phyloP scores from a whole-genome alignment of 2,797 vertebrate species.

The Hydrocynus forskahlii region DNA sequence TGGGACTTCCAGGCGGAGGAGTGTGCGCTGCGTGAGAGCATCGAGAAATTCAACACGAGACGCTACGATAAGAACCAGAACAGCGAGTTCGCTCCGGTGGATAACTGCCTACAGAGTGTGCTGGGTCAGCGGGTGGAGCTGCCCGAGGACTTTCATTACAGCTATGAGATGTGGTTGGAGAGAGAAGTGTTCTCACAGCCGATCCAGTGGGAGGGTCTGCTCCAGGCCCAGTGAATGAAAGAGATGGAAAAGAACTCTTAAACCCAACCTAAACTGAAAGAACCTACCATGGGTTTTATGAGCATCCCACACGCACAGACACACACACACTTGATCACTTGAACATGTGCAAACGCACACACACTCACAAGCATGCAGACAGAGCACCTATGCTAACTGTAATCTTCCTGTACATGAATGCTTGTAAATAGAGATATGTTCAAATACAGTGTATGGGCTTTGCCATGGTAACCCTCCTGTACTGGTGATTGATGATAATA shows the following conservation, averaged over 20 bases:
- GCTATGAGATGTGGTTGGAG: constrained; percentile 97
- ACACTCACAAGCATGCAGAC: constrained; percentile 18
- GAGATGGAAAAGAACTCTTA: not conserved
- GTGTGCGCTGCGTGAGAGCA: constrained; percentile 91
- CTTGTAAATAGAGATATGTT: constrained; percentile 46
- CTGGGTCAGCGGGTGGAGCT: constrained; percentile 90
- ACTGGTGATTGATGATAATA: not conserved
- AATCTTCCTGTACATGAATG: constrained; percentile 36
- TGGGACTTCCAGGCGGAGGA: constrained; percentile 99
- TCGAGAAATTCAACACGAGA: constrained; percentile 93
- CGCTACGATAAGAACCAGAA: constrained; percentile 87
- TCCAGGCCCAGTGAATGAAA: constrained; percentile 73
- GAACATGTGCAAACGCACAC: no score
- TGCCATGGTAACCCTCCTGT: not conserved
- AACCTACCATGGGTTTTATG: not conserved
- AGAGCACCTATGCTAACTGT: constrained; percentile 3
- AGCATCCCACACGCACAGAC: constrained; percentile 22
- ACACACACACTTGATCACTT: constrained; percentile 6
- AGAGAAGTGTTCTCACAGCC: constrained; percentile 96
- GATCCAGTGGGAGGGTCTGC: constrained; percentile 94
- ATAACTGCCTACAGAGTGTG: constrained; percentile 97
- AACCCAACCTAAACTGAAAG: not conserved
- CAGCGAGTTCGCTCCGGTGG: constrained; percentile 89
- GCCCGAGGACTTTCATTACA: constrained; percentile 91
- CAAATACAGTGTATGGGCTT: constrained; percentile 13